Evolutionary conservation across 2,797 vertebrate genomes (phyloP).

Genomic region (Sebastes nivosus): DNA sequence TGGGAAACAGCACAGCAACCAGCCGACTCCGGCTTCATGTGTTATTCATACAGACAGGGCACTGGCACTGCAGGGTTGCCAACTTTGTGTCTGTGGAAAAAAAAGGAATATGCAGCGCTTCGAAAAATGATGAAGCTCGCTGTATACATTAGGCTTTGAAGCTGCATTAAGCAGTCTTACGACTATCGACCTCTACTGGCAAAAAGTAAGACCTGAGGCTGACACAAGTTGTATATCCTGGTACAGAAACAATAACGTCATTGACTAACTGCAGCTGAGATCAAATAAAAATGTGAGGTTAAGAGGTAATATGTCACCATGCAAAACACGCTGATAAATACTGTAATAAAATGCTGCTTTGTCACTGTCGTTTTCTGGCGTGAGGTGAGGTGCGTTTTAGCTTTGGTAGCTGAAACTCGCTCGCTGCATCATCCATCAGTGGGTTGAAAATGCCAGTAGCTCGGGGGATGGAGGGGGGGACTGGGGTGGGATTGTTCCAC

Average conservation of each 20-base stretch:
- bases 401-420: constrained; percentile 14
- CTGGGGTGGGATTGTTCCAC: background rate
- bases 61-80: constrained; percentile 25
- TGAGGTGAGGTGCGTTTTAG: constrained; percentile 26
- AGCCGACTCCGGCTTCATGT: constrained; percentile 45
- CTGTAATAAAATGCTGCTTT: constrained; percentile 31
- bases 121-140: constrained; percentile 14
- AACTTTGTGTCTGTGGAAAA: constrained; percentile 27
- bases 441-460: constrained; percentile 32
- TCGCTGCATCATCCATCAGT: constrained; percentile 46
- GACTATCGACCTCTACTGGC: background rate
- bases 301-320: constrained; percentile 29
- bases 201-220: background rate
- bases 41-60: constrained; percentile 53
- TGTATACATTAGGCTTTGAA: constrained; percentile 38
- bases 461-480: background rate
- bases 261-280: constrained; percentile 1
- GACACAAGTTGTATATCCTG: background rate
- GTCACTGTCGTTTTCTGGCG: constrained; percentile 23
- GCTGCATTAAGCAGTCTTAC: background rate
- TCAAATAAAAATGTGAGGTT: background rate
- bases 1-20: constrained; percentile 40
- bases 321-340: constrained; percentile 46
- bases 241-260: background rate
- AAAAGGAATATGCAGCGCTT: constrained; percentile 27